Evolutionary conservation across 1,140 invertebrate species (phyloP).

Genomic region (Samia ricini): DNA sequence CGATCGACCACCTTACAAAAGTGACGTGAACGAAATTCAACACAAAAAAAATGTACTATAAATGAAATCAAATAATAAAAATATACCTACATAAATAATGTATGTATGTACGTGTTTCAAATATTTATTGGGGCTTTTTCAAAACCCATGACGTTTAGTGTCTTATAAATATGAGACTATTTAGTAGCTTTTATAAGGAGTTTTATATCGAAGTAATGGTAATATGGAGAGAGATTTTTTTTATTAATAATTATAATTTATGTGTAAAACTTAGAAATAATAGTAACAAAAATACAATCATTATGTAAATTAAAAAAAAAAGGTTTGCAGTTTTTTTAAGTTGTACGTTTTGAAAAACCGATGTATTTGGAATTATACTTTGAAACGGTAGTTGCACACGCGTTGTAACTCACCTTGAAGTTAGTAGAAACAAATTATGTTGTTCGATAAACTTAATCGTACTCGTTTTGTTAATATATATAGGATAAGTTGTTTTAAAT

Average conservation of each 20-base stretch:
- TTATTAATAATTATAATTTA: conserved; percentile 47
- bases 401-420: too few relatives aligned
- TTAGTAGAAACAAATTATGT: too few relatives aligned
- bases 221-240: conserved; percentile 29
- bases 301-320: too few relatives aligned
- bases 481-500: too few relatives aligned
- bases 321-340: too few relatives aligned
- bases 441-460: too few relatives aligned
- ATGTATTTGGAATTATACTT: too few relatives aligned
- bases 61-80: not conserved
- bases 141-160: conserved; percentile 54
- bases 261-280: conserved; percentile 67
- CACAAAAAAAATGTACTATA: not conserved
- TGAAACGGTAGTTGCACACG: too few relatives aligned
- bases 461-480: too few relatives aligned
- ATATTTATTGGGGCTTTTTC: conserved; percentile 62
- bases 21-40: not conserved
- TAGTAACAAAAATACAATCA: too few relatives aligned
- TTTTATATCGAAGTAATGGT: conserved; percentile 35
- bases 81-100: not conserved
- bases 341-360: too few relatives aligned
- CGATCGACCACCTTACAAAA: not conserved
- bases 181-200: conserved; percentile 62
- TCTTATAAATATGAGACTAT: conserved; percentile 68
- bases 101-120: conserved; percentile 32